Evolutionary conservation across 2,113 vertebrate genomes (phyloP), one percentile per base, ranked within the genome.

Genomic region (Prinia subflava): DNA sequence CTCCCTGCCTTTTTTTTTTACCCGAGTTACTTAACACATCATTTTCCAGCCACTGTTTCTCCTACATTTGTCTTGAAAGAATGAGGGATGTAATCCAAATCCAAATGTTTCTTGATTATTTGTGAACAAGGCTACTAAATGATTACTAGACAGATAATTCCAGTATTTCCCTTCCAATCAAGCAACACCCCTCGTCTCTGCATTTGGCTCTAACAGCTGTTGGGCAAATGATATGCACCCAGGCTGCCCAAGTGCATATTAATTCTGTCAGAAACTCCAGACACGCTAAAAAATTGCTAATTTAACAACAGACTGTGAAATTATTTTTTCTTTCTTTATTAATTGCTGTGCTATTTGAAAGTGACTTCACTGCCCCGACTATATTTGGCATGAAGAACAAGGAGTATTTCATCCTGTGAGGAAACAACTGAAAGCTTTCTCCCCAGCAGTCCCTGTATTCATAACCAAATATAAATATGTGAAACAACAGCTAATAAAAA

Each of bases 231-330:
- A 89, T 76, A 92, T n/a, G 60, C 83, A 60, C 57, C 4, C 1
- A 78, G 73, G 65, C 83, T 95, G 88, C 86, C 89, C 92, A 92
- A 82, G 53, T 68, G 64, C 56, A 50, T 93, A 94, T 94, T 93
- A 96, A 95, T 97, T 92, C 68, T 93, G 62, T 60, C 92, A 93
- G 68, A 50, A 96, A 84, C 65, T 82, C 74, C 25, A 93, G 88
- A 90, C 83, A 91, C 53, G 25, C 87, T 57, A 88, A 96, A 96
- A 90, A 96, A 94, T 53, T 90, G 83, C 67, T 95, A 96, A 96
- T 96, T 96, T 94, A 96, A 96, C 90, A 92, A 92, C 60, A 52
- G 88, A 75, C 91, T 94, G 83, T 94, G 90, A 94, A 96, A 96
- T 95, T 92, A 87, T 94, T 94, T 97, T 95, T 95, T 74, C 75